phyloP scores from a whole-genome alignment of 2,797 vertebrate species.

The Microchirus variegatus region DNA sequence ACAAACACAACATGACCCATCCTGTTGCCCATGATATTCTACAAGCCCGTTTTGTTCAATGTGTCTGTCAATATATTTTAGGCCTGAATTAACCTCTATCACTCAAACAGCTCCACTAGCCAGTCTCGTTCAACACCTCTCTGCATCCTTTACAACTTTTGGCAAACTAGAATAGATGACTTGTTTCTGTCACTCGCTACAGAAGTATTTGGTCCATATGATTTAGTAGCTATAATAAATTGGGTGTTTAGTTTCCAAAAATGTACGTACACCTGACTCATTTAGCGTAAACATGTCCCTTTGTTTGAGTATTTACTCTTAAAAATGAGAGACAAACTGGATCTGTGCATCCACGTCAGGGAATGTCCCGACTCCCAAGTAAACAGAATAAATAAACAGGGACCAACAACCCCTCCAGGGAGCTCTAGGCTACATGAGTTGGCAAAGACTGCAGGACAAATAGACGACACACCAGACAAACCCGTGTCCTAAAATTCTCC shows the following conservation, averaged over 20 bases:
- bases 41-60: constrained; percentile 29
- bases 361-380: constrained; percentile 34
- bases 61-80: too few species aligned
- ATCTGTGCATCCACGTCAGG: constrained; percentile 22
- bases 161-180: too few species aligned
- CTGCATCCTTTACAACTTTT: too few species aligned
- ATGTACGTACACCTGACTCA: background rate
- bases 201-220: too few species aligned
- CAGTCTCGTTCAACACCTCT: too few species aligned
- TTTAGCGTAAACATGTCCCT: background rate
- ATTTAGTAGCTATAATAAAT: too few species aligned
- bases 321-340: constrained; percentile 15
- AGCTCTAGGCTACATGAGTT: constrained; percentile 32
- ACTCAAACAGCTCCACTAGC: too few species aligned
- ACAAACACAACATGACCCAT: constrained; percentile 20
- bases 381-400: constrained; percentile 28
- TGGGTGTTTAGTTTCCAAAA: too few species aligned
- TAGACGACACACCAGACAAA: constrained; percentile 24
- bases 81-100: too few species aligned
- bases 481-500: constrained; percentile 17
- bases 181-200: too few species aligned
- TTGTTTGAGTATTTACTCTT: background rate
- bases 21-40: constrained; percentile 32
- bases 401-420: constrained; percentile 20
- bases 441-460: constrained; percentile 32